Conservation (phyloP, 2,888 invertebrate genomes). For the Oasisia sp. region DNA sequence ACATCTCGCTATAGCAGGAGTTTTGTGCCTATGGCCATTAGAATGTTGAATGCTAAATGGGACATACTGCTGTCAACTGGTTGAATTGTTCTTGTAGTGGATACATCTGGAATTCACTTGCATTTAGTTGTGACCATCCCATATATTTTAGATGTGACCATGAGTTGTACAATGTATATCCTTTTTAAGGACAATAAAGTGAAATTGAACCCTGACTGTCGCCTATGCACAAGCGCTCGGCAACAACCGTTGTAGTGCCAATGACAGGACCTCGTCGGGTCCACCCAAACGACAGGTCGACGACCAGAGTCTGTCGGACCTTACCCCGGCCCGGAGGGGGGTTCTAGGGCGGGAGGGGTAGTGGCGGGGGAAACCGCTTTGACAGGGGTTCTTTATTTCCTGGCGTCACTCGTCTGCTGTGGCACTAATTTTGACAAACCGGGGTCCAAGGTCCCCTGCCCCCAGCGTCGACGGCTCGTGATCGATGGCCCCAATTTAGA, state of each 20-base stretch:
- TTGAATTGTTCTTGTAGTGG: too few species aligned
- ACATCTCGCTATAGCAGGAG: too few species aligned
- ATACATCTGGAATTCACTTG: too few species aligned
- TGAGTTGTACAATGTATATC: too few species aligned
- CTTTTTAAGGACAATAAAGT: too few species aligned
- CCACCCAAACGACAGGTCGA: background rate
- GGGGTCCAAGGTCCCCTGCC: constrained; percentile 7
- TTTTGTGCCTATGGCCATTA: too few species aligned
- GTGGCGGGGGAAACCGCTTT: background rate
- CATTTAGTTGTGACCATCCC: too few species aligned
- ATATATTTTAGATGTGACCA: too few species aligned
- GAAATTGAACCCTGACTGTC: background rate
- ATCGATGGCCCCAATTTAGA: background rate
- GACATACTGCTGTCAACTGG: too few species aligned
- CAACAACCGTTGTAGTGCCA: background rate
- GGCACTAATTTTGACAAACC: constrained; percentile 11
- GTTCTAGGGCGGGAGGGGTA: background rate
- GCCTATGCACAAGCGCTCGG: background rate
- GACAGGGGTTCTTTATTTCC: constrained; percentile 13
- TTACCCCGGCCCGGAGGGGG: background rate
- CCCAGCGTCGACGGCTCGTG: background rate
- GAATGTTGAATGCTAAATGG: too few species aligned
- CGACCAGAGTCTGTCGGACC: background rate
- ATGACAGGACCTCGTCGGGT: background rate
- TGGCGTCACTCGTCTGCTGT: background rate